A percentile compares a stretch with the other conserved stretches of the same genome.
These are phyloP conservation scores for Macrosteles quadrilineatus DNA, from an alignment of 1,140 invertebrate species.

Conservation along the genomic window DNA sequence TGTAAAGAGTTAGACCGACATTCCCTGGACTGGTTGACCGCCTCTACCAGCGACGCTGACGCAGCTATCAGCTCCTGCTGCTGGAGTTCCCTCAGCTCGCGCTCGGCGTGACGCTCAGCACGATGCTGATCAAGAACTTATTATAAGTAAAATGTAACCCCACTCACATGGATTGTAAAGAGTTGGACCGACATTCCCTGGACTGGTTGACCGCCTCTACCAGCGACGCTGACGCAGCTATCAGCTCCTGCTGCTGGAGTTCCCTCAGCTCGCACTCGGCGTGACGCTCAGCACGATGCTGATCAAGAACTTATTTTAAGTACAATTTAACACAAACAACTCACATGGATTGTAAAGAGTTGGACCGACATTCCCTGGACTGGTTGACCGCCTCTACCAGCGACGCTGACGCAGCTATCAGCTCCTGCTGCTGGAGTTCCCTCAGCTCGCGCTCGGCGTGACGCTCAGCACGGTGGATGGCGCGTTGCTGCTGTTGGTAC, in stretches of 20 bases:
- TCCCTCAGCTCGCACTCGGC: no score
- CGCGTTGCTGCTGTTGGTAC: conserved; percentile 19
- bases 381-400: conserved; percentile 31
- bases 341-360: conserved; percentile 30
- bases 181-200: no score
- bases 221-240: no score
- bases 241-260: no score
- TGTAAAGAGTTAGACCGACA: conserved; percentile 30
- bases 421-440: conserved; percentile 19
- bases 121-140: no score
- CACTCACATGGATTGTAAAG: no score
- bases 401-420: conserved; percentile 27
- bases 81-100: conserved; percentile 28
- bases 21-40: conserved; percentile 32
- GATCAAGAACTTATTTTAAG: no score
- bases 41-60: conserved; percentile 29
- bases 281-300: no score
- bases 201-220: no score
- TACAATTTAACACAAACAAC: no score
- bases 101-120: conserved; percentile 25
- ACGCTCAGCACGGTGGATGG: neutral
- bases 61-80: conserved; percentile 24
- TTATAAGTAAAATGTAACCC: no score
- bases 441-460: conserved; percentile 30
- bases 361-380: conserved; percentile 31